These are phyloP conservation scores for Cygnus atratus DNA, from an alignment of 2,113 vertebrate species.

Conservation along the genomic window DNA sequence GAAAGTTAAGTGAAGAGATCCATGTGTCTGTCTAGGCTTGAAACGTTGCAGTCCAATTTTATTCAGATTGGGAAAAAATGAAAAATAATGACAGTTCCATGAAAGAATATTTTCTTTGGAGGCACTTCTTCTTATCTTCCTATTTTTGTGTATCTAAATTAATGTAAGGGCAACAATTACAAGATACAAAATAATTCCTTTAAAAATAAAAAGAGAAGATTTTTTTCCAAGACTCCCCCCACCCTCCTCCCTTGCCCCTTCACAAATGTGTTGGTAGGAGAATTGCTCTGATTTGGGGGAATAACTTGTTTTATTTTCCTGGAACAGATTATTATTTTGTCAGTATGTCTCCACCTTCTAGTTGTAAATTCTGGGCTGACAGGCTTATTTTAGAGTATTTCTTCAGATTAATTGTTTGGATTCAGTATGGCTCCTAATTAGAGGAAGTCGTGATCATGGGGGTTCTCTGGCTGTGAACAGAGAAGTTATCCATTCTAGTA, in stretches of 20 bases:
- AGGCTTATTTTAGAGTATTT: not conserved
- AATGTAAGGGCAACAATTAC: not conserved
- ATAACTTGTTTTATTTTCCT: not conserved
- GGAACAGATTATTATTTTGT: not conserved
- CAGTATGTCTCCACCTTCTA: not conserved
- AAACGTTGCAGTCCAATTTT: not conserved
- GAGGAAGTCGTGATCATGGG: too few relatives aligned
- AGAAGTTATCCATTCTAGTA: not conserved
- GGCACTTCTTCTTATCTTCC: not conserved
- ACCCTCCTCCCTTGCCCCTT: not conserved
- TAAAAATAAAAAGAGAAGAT: not conserved
- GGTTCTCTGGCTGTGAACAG: not conserved
- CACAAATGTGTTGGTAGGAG: not conserved
- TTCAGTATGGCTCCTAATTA: not conserved
- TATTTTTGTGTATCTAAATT: not conserved
- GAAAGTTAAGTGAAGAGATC: not conserved
- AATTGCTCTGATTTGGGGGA: not conserved
- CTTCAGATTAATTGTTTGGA: not conserved
- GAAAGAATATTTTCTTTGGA: not conserved
- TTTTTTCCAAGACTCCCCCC: not conserved
- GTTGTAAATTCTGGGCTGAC: not conserved
- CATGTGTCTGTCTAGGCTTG: not conserved
- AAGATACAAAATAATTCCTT: not conserved
- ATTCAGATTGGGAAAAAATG: not conserved
- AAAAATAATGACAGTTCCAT: not conserved